Evolutionary conservation across 2,113 vertebrate genomes (phyloP), one percentile per base, ranked within the genome.

Genomic region (Pseudorectes ferrugineus): DNA sequence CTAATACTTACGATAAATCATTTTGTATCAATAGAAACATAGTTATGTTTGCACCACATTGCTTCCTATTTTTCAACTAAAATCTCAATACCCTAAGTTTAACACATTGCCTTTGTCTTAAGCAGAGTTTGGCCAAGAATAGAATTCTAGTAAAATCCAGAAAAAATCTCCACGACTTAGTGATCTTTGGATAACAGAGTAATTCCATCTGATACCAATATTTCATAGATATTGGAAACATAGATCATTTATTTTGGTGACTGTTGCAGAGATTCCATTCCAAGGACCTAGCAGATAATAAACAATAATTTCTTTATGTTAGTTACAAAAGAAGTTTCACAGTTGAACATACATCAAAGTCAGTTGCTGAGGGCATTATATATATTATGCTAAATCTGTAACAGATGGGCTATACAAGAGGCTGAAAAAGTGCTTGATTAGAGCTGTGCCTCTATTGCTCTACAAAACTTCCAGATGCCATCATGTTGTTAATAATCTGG

Each of bases 381-480:
- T 88, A 90, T 71, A 96, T 88, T 67, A 88, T n/a, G 52, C 52
- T 96, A 92, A 96, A 92, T 88, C 85, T 86, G 89, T 86, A 95
- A 94, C 95, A 96, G 90, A 96, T 96, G 88, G 85, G 52, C 79
- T 84, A 88, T 93, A 90, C 67, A 92, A 90, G 61, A 86, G 75
- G 40, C 85, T 95, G 79, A 63, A 74, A 93, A 96, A 93, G 76
- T 74, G 88, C 79, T 84, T 95, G 93, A 95, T 95, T 94, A 95
- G 79, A 93, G 61, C 57, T 71, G 72, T 80, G 82, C 75, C 40
- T 92, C 88, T 84, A 94, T 80, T 88, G 79, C 94, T 95, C 84
- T 66, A 77, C 92, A 92, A 77, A 96, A 93, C 57, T 94, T 96
- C 90, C 93, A 95, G 92, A 88, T 96, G 96, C 92, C 88, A 90